Percentiles rank a stretch among this genome's conserved stretches.
Conservation (phyloP, 2,113 vertebrate genomes). For the Haemorhous mexicanus region DNA sequence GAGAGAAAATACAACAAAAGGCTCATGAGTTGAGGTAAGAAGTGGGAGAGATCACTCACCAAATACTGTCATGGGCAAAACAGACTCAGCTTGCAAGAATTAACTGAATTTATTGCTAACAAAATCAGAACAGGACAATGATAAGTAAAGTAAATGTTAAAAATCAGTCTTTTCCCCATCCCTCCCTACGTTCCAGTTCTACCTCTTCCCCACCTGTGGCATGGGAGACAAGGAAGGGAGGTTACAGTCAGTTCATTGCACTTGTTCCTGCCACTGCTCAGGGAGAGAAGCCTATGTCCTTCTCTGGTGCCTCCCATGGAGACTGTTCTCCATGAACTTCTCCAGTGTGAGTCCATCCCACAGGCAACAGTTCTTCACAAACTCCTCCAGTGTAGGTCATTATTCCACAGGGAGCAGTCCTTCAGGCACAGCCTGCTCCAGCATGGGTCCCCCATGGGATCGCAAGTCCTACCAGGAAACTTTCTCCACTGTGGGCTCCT, state of each 20-base stretch:
- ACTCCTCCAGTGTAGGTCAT: background rate
- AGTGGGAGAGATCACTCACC: background rate
- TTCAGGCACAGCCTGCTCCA: background rate
- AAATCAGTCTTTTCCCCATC: background rate
- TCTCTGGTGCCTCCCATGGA: fast-evolving
- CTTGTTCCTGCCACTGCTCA: background rate
- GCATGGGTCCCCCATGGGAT: fast-evolving
- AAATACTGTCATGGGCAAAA: background rate
- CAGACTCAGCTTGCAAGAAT: background rate
- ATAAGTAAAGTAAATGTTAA: background rate
- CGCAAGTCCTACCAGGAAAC: background rate
- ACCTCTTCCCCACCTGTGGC: background rate
- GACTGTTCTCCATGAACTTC: background rate
- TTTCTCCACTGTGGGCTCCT: background rate
- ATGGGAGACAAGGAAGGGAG: background rate
- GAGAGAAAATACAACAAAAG: background rate
- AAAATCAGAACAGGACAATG: background rate
- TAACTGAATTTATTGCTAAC: background rate
- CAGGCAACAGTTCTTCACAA: fast-evolving
- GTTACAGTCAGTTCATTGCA: background rate
- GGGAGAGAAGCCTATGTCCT: background rate
- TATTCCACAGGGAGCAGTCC: background rate
- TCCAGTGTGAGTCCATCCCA: background rate
- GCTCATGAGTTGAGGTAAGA: background rate
- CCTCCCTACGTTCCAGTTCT: background rate